phyloP scores from a whole-genome alignment of 2,797 vertebrate species.

The Lateolabrax maculatus region DNA sequence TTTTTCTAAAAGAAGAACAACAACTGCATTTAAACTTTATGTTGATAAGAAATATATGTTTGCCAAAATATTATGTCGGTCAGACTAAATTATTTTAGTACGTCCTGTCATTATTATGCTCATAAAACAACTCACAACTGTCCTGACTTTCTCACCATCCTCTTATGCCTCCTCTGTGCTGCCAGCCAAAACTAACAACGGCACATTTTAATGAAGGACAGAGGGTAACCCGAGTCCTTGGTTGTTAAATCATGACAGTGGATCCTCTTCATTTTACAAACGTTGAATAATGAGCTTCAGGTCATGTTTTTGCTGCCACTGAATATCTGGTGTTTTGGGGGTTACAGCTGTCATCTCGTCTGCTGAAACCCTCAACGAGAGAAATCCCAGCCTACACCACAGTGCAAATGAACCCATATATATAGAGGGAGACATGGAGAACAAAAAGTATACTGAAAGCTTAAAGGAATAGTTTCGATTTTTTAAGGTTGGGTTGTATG shows the following conservation, averaged over 20 bases:
- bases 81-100: too few relatives aligned
- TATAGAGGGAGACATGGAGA: background rate
- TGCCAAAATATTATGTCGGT: too few relatives aligned
- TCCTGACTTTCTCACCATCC: background rate
- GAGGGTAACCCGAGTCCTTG: background rate
- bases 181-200: conserved; percentile 27
- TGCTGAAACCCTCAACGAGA: conserved; percentile 20
- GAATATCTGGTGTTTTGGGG: conserved; percentile 30
- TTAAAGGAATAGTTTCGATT: too few relatives aligned
- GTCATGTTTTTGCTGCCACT: conserved; percentile 40
- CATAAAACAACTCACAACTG: conserved; percentile 18
- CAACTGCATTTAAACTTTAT: too few relatives aligned
- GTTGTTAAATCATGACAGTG: conserved; percentile 27
- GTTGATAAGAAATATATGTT: too few relatives aligned
- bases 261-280: conserved; percentile 47
- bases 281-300: conserved; percentile 58
- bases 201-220: conserved; percentile 59
- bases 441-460: conserved; percentile 11
- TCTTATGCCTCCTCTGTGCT: conserved; percentile 1
- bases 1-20: too few relatives aligned
- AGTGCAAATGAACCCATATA: conserved; percentile 16
- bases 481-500: too few relatives aligned
- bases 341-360: conserved; percentile 24
- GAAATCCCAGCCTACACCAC: conserved; percentile 26
- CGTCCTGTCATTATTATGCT: conserved; percentile 30